Conservation (phyloP, 2,797 vertebrate species). For the Octomys mimax region DNA sequence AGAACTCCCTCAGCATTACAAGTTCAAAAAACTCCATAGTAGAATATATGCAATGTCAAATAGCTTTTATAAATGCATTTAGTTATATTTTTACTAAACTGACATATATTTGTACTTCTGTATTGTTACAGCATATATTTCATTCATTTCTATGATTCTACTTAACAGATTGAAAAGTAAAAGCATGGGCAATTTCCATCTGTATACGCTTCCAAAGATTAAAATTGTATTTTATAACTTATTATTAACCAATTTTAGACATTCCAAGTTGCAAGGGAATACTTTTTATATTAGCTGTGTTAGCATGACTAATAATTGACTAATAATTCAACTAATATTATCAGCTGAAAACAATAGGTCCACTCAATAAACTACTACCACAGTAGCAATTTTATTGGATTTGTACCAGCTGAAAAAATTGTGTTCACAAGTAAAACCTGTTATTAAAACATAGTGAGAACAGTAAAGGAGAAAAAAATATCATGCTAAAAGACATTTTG, state of each 20-base stretch:
- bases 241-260: not conserved
- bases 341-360: not conserved
- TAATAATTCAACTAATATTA: not conserved
- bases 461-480: not conserved
- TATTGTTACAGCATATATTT: constrained; percentile 3
- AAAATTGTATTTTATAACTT: not conserved
- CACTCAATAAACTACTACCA: not conserved
- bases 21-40: not conserved
- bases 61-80: not conserved
- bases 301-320: not conserved
- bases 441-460: not conserved
- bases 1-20: not conserved
- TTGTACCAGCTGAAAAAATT: not conserved
- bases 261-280: not conserved
- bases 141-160: not conserved
- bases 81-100: constrained; percentile 21
- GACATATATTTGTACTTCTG: not conserved
- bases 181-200: not conserved
- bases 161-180: not conserved
- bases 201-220: not conserved
- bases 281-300: not conserved
- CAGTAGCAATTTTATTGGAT: not conserved
- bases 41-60: not conserved
- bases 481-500: not conserved
- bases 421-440: not conserved